phyloP scores from a whole-genome alignment of 2,797 vertebrate genomes.

The Anguilla anguilla region DNA sequence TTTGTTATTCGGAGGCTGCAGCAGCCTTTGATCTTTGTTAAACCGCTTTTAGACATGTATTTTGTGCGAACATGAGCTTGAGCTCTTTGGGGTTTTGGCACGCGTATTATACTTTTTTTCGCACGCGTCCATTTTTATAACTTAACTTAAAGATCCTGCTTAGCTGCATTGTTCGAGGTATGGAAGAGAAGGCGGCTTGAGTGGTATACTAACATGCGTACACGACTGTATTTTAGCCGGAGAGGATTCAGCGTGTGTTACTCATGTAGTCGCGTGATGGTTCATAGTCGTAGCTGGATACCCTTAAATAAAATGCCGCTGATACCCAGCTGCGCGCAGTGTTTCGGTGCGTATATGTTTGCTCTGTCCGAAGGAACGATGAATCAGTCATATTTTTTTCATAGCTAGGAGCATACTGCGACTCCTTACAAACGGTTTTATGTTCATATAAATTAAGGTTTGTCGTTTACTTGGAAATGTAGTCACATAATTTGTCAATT shows the following conservation, averaged over 20 bases:
- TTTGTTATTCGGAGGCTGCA: background rate
- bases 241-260: background rate
- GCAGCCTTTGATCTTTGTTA: constrained; percentile 43
- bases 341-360: background rate
- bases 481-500: background rate
- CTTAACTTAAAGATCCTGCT: constrained; percentile 47
- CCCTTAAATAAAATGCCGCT: background rate
- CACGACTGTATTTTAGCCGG: background rate
- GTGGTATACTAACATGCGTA: background rate
- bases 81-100: constrained; percentile 33
- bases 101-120: constrained; percentile 48
- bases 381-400: background rate
- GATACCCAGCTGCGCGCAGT: background rate
- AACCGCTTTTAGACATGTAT: background rate
- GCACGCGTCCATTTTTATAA: constrained; percentile 47
- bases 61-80: constrained; percentile 37
- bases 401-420: background rate
- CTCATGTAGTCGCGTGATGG: background rate
- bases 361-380: background rate
- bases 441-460: background rate
- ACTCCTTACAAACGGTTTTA: background rate
- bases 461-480: background rate
- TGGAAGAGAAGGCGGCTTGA: constrained; percentile 25
- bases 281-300: background rate
- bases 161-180: constrained; percentile 39